Evolutionary conservation across 2,113 vertebrate species (phyloP).

Genomic region (Monarcha castaneiventris): DNA sequence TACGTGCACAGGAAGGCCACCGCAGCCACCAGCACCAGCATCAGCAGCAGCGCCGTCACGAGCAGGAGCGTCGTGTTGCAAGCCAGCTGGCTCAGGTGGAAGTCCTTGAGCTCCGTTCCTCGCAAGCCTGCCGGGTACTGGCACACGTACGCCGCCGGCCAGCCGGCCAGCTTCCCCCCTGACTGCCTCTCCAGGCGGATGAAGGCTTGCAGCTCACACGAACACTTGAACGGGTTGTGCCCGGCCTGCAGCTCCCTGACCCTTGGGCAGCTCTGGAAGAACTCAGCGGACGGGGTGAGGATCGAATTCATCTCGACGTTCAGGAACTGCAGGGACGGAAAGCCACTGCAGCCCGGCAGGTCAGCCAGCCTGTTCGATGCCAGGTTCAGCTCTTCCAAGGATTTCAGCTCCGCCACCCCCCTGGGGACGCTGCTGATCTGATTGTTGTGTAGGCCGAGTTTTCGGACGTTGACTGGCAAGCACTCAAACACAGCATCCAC

Average conservation of each 20-base stretch:
- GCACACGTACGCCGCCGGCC: slow-evolving; percentile 82
- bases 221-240: slow-evolving; percentile 84
- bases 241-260: slow-evolving; percentile 73
- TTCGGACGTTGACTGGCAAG: slow-evolving; percentile 70
- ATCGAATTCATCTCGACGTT: slow-evolving; percentile 58
- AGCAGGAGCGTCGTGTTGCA: slow-evolving; percentile 78
- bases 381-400: slow-evolving; percentile 79
- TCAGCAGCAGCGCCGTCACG: slow-evolving; percentile 66
- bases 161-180: slow-evolving; percentile 64
- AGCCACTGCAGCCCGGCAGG: slow-evolving; percentile 75
- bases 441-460: slow-evolving; percentile 79
- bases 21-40: slow-evolving; percentile 32
- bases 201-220: slow-evolving; percentile 79
- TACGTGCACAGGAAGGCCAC: slow-evolving; percentile 72
- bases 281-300: background rate
- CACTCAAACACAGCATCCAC: slow-evolving; percentile 78
- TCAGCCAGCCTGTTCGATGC: slow-evolving; percentile 78
- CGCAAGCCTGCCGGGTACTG: slow-evolving; percentile 75
- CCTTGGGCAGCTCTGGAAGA: background rate
- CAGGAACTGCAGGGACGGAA: slow-evolving; percentile 70
- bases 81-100: slow-evolving; percentile 71
- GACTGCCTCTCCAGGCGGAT: slow-evolving; percentile 19
- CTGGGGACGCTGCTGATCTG: slow-evolving; percentile 73
- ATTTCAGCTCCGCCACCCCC: slow-evolving; percentile 51
- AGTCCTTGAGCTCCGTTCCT: slow-evolving; percentile 69